A percentile compares a stretch with the other conserved stretches of the same genome.
Conservation (phyloP, 2,113 vertebrate genomes). For the Heterotis niloticus region DNA sequence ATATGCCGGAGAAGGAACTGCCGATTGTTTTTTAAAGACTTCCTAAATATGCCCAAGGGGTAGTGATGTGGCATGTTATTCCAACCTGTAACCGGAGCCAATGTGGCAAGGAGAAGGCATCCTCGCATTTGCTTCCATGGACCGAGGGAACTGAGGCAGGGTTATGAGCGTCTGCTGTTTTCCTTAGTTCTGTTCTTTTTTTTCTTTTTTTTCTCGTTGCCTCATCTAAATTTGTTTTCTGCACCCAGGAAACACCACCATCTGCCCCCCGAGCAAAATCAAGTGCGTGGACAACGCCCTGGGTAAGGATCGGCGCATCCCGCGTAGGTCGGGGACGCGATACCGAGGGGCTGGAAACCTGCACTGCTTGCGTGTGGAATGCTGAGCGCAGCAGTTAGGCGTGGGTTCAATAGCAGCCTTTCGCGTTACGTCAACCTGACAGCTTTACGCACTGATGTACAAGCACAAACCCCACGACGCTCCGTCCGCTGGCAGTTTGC, state of each 20-base stretch:
- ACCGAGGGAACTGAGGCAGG: background rate
- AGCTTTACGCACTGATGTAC: too few relatives aligned
- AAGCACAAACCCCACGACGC: too few relatives aligned
- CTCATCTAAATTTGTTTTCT: conserved; percentile 62
- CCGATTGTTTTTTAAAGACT: conserved; percentile 8
- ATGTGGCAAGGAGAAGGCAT: background rate
- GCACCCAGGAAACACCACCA: conserved; percentile 82
- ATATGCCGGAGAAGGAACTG: background rate
- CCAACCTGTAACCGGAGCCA: background rate
- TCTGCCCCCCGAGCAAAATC: conserved; percentile 93
- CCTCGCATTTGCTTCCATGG: background rate
- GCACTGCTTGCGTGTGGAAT: too few relatives aligned
- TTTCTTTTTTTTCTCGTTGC: conserved; percentile 49
- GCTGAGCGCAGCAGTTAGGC: too few relatives aligned
- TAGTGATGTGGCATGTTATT: background rate
- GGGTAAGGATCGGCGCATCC: conserved; percentile 62
- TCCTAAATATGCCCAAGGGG: conserved; percentile 10
- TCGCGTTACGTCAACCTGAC: too few relatives aligned
- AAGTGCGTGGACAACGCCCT: conserved; percentile 90
- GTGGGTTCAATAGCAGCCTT: too few relatives aligned
- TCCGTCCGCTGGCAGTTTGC: background rate
- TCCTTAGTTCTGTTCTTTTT: too few relatives aligned
- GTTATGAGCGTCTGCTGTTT: background rate
- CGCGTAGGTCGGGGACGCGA: too few relatives aligned
- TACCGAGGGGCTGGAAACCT: too few relatives aligned